Percentiles rank a stretch among this genome's conserved stretches.
phyloP scores from a whole-genome alignment of 2,888 invertebrate species.

The Reticulitermes lucifugus region DNA sequence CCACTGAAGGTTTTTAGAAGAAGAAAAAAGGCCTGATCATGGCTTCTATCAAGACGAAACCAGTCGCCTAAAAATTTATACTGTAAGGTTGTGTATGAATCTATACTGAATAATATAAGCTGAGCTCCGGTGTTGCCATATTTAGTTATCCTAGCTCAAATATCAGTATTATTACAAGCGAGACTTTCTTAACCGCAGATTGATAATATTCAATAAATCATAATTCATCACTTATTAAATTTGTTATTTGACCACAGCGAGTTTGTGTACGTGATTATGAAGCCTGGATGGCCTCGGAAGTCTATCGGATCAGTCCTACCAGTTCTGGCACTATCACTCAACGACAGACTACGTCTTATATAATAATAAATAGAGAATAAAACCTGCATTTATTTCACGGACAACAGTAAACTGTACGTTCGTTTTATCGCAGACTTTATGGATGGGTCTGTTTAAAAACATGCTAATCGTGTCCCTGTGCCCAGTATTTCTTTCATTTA shows the following conservation, averaged over 20 bases:
- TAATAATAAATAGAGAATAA: slow-evolving; percentile 4
- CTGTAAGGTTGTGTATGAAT: too few species aligned
- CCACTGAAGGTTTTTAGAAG: too few species aligned
- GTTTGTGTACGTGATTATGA: too few species aligned
- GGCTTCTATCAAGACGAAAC: too few species aligned
- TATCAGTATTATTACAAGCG: not conserved
- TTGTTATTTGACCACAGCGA: not conserved
- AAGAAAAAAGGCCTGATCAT: too few species aligned
- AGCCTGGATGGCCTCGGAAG: too few species aligned
- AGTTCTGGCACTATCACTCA: too few species aligned
- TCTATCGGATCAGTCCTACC: too few species aligned
- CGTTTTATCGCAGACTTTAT: slow-evolving; percentile 1
- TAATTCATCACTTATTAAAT: not conserved
- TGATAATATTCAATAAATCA: not conserved
- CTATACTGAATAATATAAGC: too few species aligned
- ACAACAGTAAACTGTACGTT: not conserved
- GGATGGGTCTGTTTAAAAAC: not conserved
- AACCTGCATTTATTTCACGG: not conserved
- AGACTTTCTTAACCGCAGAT: not conserved
- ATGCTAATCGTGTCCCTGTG: not conserved
- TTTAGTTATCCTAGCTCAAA: not conserved
- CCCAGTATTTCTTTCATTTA: not conserved
- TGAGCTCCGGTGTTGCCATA: not conserved
- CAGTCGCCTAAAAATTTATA: too few species aligned
- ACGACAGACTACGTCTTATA: not conserved